Conservation (phyloP, 2,113 vertebrate genomes). For the Dromaius novaehollandiae region DNA sequence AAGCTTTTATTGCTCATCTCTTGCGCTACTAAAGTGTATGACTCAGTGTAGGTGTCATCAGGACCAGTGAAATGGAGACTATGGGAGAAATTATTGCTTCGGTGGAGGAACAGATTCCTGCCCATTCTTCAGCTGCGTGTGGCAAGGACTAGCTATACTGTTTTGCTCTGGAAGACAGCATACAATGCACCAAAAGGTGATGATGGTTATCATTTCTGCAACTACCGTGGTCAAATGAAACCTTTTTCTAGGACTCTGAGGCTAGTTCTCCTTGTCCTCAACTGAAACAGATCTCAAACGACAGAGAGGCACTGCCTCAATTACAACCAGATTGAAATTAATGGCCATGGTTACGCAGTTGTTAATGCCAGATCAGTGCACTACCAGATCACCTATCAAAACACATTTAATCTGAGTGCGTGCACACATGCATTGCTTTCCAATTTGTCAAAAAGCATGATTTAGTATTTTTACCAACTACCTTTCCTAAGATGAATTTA, state of each 20-base stretch:
- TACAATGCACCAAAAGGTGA: background rate
- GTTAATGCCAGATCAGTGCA: background rate
- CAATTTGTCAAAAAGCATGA: background rate
- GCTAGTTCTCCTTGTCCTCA: background rate
- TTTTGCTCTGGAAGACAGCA: background rate
- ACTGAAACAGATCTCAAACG: background rate
- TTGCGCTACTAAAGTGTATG: conserved; percentile 12
- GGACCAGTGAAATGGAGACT: background rate
- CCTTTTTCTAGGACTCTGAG: background rate
- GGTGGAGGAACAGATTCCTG: background rate
- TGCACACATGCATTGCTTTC: background rate
- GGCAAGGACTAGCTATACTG: background rate
- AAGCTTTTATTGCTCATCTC: conserved; percentile 11
- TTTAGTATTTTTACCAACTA: background rate
- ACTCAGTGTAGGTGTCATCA: background rate
- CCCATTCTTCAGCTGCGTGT: rapidly evolving
- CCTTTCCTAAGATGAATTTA: background rate
- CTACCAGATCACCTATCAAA: background rate
- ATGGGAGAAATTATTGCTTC: background rate
- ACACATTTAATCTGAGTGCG: background rate
- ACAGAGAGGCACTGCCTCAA: background rate
- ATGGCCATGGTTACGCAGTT: background rate
- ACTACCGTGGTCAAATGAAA: background rate
- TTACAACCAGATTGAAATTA: background rate
- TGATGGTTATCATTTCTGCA: background rate